A percentile compares a stretch with the other conserved stretches of the same genome.
These are phyloP conservation scores for Peromyscus nudipes DNA, from an alignment of 2,797 vertebrate species.

Conservation along the genomic window DNA sequence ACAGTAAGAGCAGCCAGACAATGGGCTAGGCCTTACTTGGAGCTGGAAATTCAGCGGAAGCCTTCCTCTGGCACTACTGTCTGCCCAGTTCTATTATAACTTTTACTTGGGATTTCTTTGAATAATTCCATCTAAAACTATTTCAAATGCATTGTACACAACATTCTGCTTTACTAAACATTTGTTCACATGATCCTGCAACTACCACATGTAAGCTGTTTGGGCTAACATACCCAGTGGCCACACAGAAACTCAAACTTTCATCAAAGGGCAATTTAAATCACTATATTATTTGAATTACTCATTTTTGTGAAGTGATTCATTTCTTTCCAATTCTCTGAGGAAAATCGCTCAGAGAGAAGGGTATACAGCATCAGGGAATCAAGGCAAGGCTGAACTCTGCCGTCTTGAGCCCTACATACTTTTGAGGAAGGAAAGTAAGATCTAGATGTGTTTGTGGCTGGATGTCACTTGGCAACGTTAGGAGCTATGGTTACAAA, in stretches of 20 bases:
- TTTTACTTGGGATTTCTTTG: conserved; percentile 4
- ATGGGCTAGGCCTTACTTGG: not conserved
- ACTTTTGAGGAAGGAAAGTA: not conserved
- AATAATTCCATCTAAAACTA: not conserved
- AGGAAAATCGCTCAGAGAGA: not conserved
- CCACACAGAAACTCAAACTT: not conserved
- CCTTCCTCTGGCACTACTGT: not conserved
- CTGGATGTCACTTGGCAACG: not conserved
- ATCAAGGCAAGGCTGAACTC: not conserved
- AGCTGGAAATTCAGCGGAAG: not conserved
- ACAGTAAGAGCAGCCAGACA: not conserved
- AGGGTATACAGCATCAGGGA: not conserved
- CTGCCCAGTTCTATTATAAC: not conserved
- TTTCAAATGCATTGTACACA: not conserved
- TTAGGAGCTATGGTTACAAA: not conserved
- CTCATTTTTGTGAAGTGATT: not conserved
- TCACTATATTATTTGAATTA: not conserved
- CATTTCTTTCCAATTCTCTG: conserved; percentile 6
- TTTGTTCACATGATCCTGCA: not conserved
- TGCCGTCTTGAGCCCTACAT: not conserved
- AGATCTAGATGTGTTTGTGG: not conserved
- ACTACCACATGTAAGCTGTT: not conserved
- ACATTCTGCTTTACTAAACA: conserved; percentile 2
- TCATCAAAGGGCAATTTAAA: conserved; percentile 8
- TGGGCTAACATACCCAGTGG: not conserved